These are phyloP conservation scores for Trichonephila clavipes DNA, from an alignment of 1,140 invertebrate species.

Conservation along the genomic window DNA sequence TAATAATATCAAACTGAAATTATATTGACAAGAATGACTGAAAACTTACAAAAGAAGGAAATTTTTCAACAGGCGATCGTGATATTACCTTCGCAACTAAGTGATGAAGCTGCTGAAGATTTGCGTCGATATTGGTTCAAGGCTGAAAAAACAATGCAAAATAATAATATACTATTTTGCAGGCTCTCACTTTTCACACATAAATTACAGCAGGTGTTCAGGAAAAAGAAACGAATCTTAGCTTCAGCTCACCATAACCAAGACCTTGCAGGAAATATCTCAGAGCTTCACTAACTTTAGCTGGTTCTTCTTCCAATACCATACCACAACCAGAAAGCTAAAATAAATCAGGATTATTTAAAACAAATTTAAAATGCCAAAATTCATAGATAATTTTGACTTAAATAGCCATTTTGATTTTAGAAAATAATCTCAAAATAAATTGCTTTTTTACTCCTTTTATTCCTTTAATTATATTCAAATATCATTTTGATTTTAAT, in stretches of 20 bases:
- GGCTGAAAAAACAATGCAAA: slow-evolving; percentile 49
- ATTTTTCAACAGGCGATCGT: slow-evolving; percentile 76
- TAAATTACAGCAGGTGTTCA: background rate
- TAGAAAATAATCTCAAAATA: too few relatives aligned
- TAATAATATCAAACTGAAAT: background rate
- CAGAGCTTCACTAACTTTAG: slow-evolving; percentile 97
- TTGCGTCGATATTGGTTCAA: slow-evolving; percentile 76
- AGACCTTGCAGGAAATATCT: slow-evolving; percentile 98
- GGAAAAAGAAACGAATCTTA: background rate
- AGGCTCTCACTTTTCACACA: background rate
- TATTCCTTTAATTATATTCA: too few relatives aligned
- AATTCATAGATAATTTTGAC: too few relatives aligned
- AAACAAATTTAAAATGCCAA: too few relatives aligned
- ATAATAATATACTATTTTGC: background rate
- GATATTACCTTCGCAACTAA: slow-evolving; percentile 75
- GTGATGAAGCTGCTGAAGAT: slow-evolving; percentile 74
- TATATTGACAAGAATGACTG: slow-evolving; percentile 56
- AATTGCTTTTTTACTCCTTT: too few relatives aligned
- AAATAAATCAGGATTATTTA: background rate
- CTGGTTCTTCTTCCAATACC: slow-evolving; percentile 98
- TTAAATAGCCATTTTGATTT: too few relatives aligned
- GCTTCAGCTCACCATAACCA: slow-evolving; percentile 92
- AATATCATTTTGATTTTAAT: too few relatives aligned
- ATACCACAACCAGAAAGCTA: slow-evolving; percentile 98
- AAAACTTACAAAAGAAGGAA: slow-evolving; percentile 75